Conservation (phyloP, 92 coral and sea anemone species). For the Palythoa heliodiscus region DNA sequence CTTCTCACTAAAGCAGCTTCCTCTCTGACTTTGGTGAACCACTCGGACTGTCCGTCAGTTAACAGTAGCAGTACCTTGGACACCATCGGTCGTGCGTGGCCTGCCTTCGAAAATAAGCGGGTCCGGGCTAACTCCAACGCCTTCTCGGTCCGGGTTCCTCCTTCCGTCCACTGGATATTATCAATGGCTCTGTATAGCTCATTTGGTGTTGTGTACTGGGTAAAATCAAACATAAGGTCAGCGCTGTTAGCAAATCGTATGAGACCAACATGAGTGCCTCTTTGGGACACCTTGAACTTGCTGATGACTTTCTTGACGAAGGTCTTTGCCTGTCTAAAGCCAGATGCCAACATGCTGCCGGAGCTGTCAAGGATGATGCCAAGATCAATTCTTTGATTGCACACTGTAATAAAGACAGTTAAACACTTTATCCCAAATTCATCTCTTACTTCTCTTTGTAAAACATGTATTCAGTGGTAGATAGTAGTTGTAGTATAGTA, state of each 20-base stretch:
- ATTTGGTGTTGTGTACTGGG: background rate
- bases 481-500: no score
- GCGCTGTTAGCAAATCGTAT: conserved; percentile 25
- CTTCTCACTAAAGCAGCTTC: conserved; percentile 23
- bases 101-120: background rate
- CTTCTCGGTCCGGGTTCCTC: conserved; percentile 33
- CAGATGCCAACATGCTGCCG: conserved; percentile 57
- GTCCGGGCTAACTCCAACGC: conserved; percentile 41
- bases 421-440: background rate
- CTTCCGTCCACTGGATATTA: conserved; percentile 19
- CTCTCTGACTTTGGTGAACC: background rate
- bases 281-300: conserved; percentile 7
- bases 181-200: conserved; percentile 7
- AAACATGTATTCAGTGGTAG: no score
- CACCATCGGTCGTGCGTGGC: conserved; percentile 15
- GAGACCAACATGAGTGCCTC: conserved; percentile 30
- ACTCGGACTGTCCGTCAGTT: conserved; percentile 41
- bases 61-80: conserved; percentile 30
- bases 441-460: no score
- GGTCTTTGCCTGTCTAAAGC: conserved; percentile 68
- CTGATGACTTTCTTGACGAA: conserved; percentile 54
- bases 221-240: conserved; percentile 18
- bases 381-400: conserved; percentile 77
- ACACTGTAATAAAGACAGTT: conserved; percentile 49
- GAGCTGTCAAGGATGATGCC: conserved; percentile 77